A percentile compares a stretch with the other conserved stretches of the same genome.
These are phyloP conservation scores for Sminthurinus aureus DNA, from an alignment of 2,888 invertebrate genomes.

Conservation along the genomic window DNA sequence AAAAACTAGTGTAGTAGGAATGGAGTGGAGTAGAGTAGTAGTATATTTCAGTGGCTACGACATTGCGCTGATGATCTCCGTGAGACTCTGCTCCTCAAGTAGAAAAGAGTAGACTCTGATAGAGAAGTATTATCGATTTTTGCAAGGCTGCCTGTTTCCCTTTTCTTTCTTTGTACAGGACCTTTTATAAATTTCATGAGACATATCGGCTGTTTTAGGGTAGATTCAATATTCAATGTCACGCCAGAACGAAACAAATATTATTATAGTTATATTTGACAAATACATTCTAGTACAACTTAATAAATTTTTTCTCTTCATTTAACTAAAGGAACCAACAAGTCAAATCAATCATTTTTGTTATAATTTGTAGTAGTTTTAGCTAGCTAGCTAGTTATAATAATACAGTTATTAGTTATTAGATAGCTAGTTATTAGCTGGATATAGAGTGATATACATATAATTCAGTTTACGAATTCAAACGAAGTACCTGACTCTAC, in stretches of 20 bases:
- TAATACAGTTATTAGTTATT: too few relatives aligned
- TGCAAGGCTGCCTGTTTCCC: slow-evolving; percentile 47
- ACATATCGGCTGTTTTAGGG: slow-evolving; percentile 6
- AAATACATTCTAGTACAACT: not conserved
- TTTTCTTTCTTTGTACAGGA: slow-evolving; percentile 37
- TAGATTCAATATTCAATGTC: slow-evolving; percentile 26
- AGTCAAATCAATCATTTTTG: not conserved
- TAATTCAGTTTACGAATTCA: too few relatives aligned
- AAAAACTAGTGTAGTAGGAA: too few relatives aligned
- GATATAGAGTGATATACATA: too few relatives aligned
- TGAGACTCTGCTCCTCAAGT: slow-evolving; percentile 7
- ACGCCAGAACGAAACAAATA: not conserved
- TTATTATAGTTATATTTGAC: not conserved
- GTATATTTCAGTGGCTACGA: slow-evolving; percentile 23
- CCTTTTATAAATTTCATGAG: slow-evolving; percentile 12
- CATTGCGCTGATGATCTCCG: slow-evolving; percentile 33
- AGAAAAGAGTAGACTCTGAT: slow-evolving; percentile 7
- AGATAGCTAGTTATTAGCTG: too few relatives aligned
- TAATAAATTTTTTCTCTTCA: not conserved
- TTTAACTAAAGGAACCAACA: not conserved
- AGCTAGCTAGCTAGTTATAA: too few relatives aligned
- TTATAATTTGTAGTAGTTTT: too few relatives aligned
- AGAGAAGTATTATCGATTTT: slow-evolving; percentile 43
- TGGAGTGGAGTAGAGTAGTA: too few relatives aligned
- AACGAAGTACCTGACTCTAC: too few relatives aligned